A percentile compares a stretch with the other conserved stretches of the same genome.
Conservation (phyloP, 2,113 vertebrate genomes). For the Podilymbus podiceps region DNA sequence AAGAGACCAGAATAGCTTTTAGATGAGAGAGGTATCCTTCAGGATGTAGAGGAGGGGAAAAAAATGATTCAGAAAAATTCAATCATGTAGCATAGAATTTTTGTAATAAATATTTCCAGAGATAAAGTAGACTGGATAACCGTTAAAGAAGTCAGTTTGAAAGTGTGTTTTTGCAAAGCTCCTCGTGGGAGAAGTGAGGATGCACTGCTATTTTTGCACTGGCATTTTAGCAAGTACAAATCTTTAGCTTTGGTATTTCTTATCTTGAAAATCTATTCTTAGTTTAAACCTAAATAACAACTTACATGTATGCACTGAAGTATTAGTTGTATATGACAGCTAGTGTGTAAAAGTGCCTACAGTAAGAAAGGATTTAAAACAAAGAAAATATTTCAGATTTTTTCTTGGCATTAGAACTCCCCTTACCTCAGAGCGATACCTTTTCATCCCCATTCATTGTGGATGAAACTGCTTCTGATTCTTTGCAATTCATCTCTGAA, state of each 20-base stretch:
- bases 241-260: conserved; percentile 33
- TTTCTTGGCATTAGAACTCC: not conserved
- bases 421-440: not conserved
- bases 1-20: not conserved
- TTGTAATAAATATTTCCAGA: not conserved
- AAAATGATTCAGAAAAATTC: not conserved
- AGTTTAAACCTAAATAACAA: conserved; percentile 11
- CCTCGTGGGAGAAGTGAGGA: conserved; percentile 17
- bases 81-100: not conserved
- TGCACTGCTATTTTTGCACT: conserved; percentile 8
- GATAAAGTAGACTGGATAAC: not conserved
- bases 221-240: conserved; percentile 13
- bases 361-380: not conserved
- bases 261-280: conserved; percentile 35
- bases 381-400: not conserved
- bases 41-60: not conserved
- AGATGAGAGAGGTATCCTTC: not conserved
- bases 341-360: not conserved
- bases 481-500: not conserved
- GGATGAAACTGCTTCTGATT: not conserved
- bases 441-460: not conserved
- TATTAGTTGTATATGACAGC: not conserved
- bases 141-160: not conserved
- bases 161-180: not conserved
- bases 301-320: not conserved